Conservation (phyloP, 1,140 invertebrate species). For the Cardiocondyla obscurior region DNA sequence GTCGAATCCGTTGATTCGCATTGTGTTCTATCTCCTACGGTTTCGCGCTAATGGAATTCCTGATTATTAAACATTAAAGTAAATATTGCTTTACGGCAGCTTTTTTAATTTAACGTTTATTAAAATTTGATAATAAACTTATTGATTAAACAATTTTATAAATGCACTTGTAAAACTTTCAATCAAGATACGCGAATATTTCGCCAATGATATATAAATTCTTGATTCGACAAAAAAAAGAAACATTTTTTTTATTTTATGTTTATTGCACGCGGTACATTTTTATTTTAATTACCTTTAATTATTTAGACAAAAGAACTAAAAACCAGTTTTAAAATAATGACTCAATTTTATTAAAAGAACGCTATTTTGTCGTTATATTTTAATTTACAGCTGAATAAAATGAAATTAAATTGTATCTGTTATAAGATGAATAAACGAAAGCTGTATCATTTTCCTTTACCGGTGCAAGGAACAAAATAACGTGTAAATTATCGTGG, state of each 20-base stretch:
- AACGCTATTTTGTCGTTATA: too few relatives aligned
- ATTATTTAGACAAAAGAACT: neutral
- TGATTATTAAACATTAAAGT: neutral
- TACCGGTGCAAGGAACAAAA: neutral
- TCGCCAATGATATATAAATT: neutral
- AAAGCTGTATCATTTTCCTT: neutral
- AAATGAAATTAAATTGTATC: neutral
- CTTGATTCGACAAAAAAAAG: slow-evolving; percentile 7
- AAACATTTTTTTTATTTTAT: neutral
- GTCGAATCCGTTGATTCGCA: neutral
- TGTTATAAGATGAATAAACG: neutral
- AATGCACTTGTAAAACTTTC: neutral
- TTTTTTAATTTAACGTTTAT: slow-evolving; percentile 3
- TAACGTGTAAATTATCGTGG: neutral
- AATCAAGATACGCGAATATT: neutral
- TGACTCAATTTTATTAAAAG: neutral
- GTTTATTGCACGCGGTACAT: neutral
- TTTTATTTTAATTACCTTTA: neutral
- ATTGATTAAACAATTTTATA: neutral
- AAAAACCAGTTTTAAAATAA: neutral
- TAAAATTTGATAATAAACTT: neutral
- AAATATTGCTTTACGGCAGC: neutral
- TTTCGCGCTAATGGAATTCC: neutral
- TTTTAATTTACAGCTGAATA: too few relatives aligned
- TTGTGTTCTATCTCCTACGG: neutral